These are phyloP conservation scores for Poeciliopsis presidionis DNA, from an alignment of 2,797 vertebrate species.

Conservation along the genomic window DNA sequence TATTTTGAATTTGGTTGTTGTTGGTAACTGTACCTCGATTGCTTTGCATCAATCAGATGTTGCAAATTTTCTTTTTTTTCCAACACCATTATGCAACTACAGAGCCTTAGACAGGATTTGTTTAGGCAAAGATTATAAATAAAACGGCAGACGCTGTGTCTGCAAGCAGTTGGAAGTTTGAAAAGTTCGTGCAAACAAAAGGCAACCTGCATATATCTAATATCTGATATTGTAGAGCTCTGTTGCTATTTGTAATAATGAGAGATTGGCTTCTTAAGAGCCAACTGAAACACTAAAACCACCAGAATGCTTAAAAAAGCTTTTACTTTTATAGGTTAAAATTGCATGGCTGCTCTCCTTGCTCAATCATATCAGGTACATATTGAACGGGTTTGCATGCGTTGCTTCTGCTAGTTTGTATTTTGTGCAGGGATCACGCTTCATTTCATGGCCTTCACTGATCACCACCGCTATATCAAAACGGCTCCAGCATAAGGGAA, in stretches of 20 bases:
- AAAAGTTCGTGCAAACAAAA: background rate
- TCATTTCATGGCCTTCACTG: conserved; percentile 40
- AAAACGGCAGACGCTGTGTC: background rate
- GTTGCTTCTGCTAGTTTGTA: conserved; percentile 29
- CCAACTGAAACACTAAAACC: conserved; percentile 1
- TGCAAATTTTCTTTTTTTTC: too few species aligned
- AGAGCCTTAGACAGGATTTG: conserved; percentile 3
- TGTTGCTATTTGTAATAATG: conserved; percentile 17
- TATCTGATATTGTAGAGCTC: background rate
- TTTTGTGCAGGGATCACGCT: conserved; percentile 23
- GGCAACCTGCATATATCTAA: background rate
- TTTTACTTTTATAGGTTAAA: conserved; percentile 1
- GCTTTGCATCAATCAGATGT: background rate
- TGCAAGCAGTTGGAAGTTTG: background rate
- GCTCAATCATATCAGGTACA: conserved; percentile 8
- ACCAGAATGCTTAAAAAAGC: conserved; percentile 9
- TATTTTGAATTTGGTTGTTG: conserved; percentile 2
- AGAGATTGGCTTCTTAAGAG: conserved; percentile 11
- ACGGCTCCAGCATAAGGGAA: conserved; percentile 9
- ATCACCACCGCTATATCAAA: conserved; percentile 22
- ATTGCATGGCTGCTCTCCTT: conserved; percentile 1
- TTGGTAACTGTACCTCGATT: background rate
- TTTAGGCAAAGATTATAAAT: conserved; percentile 2
- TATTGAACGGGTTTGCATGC: background rate
- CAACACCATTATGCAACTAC: background rate